Conservation (phyloP, 2,888 invertebrate genomes). For the Sphinx pinastri region DNA sequence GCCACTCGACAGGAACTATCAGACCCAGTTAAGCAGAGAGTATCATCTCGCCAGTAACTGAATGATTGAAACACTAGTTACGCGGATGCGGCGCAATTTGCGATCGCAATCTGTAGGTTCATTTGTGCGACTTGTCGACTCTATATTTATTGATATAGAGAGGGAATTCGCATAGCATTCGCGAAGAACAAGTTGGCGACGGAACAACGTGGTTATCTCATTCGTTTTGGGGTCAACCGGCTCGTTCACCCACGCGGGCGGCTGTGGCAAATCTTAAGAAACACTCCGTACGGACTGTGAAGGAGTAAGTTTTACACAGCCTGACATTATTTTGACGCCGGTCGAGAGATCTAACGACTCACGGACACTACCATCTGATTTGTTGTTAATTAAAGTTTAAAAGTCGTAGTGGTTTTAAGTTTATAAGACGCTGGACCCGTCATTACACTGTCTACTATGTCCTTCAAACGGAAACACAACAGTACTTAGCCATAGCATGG, state of each 20-base stretch:
- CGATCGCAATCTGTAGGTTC: neutral
- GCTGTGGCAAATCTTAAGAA: constrained; percentile 25
- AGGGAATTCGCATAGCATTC: neutral
- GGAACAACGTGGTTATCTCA: constrained; percentile 53
- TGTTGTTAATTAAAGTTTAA: too few relatives aligned
- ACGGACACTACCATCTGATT: too few relatives aligned
- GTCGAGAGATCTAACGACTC: too few relatives aligned
- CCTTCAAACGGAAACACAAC: too few relatives aligned
- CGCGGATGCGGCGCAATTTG: constrained; percentile 24
- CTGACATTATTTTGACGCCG: too few relatives aligned
- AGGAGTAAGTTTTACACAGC: too few relatives aligned
- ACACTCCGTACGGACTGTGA: neutral
- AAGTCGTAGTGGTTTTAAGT: too few relatives aligned
- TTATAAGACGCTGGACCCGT: too few relatives aligned
- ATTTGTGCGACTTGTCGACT: neutral
- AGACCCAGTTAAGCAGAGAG: neutral
- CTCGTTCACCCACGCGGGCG: constrained; percentile 37
- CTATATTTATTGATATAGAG: neutral
- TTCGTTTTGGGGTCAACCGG: constrained; percentile 55
- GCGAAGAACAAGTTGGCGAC: constrained; percentile 22
- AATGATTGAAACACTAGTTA: constrained; percentile 26
- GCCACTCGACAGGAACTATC: neutral
- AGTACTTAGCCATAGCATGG: too few relatives aligned
- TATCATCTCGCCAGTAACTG: constrained; percentile 12
- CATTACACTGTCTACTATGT: too few relatives aligned